phyloP scores from a whole-genome alignment of 2,797 vertebrate species.

The Bovichtus variegatus region DNA sequence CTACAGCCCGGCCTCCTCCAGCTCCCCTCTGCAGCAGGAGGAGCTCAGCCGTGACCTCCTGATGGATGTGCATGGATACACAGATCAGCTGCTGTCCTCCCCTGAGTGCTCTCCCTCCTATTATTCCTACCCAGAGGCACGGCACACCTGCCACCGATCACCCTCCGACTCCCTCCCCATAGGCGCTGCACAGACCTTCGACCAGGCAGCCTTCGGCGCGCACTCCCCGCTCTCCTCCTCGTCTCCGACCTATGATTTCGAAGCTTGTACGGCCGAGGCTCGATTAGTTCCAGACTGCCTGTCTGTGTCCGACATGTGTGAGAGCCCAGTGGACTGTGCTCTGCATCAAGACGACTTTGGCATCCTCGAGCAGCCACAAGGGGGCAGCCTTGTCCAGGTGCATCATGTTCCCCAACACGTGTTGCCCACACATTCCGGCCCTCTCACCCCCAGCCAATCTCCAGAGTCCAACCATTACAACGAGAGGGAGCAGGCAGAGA shows the following conservation, averaged over 20 bases:
- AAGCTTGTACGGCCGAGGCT: slow-evolving; percentile 52
- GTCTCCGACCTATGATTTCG: slow-evolving; percentile 62
- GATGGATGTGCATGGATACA: slow-evolving; percentile 66
- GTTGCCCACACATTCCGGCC: slow-evolving; percentile 27
- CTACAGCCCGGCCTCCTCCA: slow-evolving; percentile 81
- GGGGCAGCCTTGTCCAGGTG: slow-evolving; percentile 50
- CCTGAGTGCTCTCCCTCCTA: slow-evolving; percentile 73
- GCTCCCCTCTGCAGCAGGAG: slow-evolving; percentile 69
- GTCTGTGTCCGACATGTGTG: slow-evolving; percentile 52
- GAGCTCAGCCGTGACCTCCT: slow-evolving; percentile 66
- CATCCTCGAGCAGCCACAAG: slow-evolving; percentile 63
- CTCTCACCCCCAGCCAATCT: slow-evolving; percentile 64
- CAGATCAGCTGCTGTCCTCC: slow-evolving; percentile 69
- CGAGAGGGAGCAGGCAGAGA: slow-evolving; percentile 80
- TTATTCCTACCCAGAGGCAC: slow-evolving; percentile 56
- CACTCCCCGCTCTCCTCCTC: slow-evolving; percentile 53
- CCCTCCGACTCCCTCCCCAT: slow-evolving; percentile 41
- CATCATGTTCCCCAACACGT: slow-evolving; percentile 49
- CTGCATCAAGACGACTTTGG: slow-evolving; percentile 76
- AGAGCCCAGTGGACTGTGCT: slow-evolving; percentile 56
- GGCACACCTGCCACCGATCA: slow-evolving; percentile 56
- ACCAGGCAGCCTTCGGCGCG: slow-evolving; percentile 46
- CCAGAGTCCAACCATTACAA: slow-evolving; percentile 65
- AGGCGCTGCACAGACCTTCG: slow-evolving; percentile 46
- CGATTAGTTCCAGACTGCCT: slow-evolving; percentile 77